Evolutionary conservation across 1,140 invertebrate species (phyloP).

Genomic region (Orius insidiosus): DNA sequence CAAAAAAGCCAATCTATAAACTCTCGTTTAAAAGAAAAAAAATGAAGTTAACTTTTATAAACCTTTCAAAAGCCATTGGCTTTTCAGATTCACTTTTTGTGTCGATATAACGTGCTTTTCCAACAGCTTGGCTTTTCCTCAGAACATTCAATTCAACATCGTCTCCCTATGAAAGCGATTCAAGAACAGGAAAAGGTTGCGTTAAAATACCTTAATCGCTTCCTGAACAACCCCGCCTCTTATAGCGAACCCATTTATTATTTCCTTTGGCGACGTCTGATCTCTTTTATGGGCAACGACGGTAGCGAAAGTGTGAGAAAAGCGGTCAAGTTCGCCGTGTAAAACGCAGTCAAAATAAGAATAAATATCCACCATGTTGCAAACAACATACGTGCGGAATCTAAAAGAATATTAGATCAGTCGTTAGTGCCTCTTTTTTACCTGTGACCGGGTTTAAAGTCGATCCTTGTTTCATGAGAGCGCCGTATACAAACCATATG

Average conservation of each 20-base stretch:
- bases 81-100: too few species aligned
- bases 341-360: constrained; percentile 73
- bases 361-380: constrained; percentile 86
- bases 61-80: too few species aligned
- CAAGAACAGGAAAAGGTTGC: too few species aligned
- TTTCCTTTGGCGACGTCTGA: constrained; percentile 47
- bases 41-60: too few species aligned
- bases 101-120: too few species aligned
- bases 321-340: constrained; percentile 78
- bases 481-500: too few species aligned
- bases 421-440: not conserved
- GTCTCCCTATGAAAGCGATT: too few species aligned
- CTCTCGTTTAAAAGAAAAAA: too few species aligned
- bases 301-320: constrained; percentile 71
- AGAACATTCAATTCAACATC: too few species aligned
- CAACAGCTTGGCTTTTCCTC: too few species aligned
- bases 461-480: too few species aligned
- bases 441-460: not conserved
- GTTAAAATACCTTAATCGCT: constrained; percentile 42
- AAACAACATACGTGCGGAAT: constrained; percentile 63
- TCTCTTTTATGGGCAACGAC: constrained; percentile 50
- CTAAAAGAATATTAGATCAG: constrained; percentile 25
- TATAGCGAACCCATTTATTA: constrained; percentile 48
- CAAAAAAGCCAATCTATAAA: constrained; percentile 38
- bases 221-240: constrained; percentile 47